Percentiles rank a stretch among this genome's conserved stretches.
Evolutionary conservation across 2,797 vertebrate genomes (phyloP).

Genomic region (Eospalax fontanierii): DNA sequence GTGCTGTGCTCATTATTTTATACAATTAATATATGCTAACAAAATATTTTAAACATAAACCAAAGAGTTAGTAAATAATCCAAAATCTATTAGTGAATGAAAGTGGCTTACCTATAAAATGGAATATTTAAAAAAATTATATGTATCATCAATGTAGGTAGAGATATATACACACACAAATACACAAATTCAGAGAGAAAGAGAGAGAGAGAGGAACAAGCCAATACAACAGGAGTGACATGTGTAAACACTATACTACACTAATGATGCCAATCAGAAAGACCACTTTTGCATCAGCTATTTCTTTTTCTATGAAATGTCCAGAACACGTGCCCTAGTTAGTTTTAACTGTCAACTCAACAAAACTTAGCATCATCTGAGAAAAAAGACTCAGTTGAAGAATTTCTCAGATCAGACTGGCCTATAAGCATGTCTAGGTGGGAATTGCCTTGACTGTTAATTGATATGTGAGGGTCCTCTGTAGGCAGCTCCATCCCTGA

Average conservation of each 20-base stretch:
- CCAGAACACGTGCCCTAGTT: not conserved
- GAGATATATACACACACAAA: too few species aligned
- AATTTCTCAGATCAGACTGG: not conserved
- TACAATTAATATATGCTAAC: too few species aligned
- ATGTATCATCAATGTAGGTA: too few species aligned
- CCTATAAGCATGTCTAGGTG: too few species aligned
- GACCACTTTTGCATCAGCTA: too few species aligned
- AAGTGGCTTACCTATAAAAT: too few species aligned
- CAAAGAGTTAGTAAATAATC: rapidly evolving
- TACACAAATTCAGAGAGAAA: too few species aligned
- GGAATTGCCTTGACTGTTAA: not conserved
- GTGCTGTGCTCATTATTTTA: not conserved
- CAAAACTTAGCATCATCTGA: not conserved
- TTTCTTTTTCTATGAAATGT: too few species aligned
- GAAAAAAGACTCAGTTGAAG: not conserved
- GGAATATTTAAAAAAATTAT: too few species aligned
- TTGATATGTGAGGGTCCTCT: not conserved
- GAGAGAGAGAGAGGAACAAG: too few species aligned
- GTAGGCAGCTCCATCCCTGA: not conserved
- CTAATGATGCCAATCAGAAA: too few species aligned
- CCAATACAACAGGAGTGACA: rapidly evolving
- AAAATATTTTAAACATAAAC: too few species aligned
- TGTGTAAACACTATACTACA: not conserved
- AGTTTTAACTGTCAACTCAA: not conserved
- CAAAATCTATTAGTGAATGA: rapidly evolving